phyloP scores from a whole-genome alignment of 2,797 vertebrate genomes.

The Halcyon leucocephala region DNA sequence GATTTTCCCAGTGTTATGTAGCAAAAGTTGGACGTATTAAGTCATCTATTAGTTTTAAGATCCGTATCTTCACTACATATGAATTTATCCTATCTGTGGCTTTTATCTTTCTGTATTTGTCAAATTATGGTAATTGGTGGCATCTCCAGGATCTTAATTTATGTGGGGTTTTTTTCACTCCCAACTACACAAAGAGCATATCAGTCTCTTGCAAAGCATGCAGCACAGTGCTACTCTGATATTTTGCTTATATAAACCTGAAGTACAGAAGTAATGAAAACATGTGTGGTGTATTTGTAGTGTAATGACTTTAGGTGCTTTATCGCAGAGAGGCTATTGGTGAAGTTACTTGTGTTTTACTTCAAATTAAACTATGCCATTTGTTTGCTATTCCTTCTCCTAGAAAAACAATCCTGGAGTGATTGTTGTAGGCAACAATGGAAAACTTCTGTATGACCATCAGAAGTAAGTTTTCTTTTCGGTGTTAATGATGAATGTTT shows the following conservation, averaged over 20 bases:
- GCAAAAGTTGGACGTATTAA: background rate
- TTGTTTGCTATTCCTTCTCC: slow-evolving; percentile 33
- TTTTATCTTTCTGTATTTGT: background rate
- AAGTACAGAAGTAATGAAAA: background rate
- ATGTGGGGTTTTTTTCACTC: background rate
- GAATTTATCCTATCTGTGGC: background rate
- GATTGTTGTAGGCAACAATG: slow-evolving; percentile 94
- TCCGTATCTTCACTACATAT: background rate
- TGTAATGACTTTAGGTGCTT: background rate
- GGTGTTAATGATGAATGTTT: background rate
- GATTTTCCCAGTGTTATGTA: background rate
- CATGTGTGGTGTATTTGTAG: background rate
- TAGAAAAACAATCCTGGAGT: slow-evolving; percentile 98
- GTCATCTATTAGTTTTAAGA: background rate
- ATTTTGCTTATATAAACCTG: background rate
- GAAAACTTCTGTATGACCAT: slow-evolving; percentile 93
- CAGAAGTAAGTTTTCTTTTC: slow-evolving; percentile 80
- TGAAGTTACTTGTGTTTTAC: background rate
- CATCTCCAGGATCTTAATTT: background rate
- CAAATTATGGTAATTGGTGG: background rate
- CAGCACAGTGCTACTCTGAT: background rate
- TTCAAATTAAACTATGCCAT: background rate
- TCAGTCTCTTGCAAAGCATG: background rate
- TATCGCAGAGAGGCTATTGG: background rate
- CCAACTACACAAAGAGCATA: background rate